Evolutionary conservation across 2,888 invertebrate genomes (phyloP).

Genomic region (Agrotis exclamationis): DNA sequence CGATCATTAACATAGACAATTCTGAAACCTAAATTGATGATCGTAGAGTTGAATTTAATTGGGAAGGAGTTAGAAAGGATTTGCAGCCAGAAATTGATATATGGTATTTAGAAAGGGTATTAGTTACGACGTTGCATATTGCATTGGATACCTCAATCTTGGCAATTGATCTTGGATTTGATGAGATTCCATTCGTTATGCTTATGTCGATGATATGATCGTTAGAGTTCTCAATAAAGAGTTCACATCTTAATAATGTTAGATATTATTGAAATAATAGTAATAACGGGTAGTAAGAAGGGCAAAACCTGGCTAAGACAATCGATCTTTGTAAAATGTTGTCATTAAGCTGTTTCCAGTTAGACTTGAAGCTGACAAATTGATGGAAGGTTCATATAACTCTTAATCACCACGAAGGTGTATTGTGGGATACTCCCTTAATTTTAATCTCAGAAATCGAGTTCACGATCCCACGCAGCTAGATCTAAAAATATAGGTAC

Average conservation of each 20-base stretch:
- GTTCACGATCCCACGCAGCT: neutral
- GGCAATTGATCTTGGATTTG: neutral
- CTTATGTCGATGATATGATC: slow-evolving; percentile 1
- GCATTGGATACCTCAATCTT: slow-evolving; percentile 1
- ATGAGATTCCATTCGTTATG: slow-evolving; percentile 6
- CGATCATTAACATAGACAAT: slow-evolving; percentile 35
- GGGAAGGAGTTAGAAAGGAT: slow-evolving; percentile 6
- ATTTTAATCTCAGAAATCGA: too few species aligned
- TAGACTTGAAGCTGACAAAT: too few species aligned
- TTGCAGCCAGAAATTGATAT: slow-evolving; percentile 35
- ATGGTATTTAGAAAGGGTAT: slow-evolving; percentile 39
- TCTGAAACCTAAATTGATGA: slow-evolving; percentile 32
- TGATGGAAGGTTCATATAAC: too few species aligned
- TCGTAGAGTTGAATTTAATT: slow-evolving; percentile 17
- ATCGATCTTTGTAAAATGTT: too few species aligned
- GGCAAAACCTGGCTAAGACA: too few species aligned
- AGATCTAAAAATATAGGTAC: neutral
- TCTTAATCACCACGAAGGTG: too few species aligned
- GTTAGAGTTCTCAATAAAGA: neutral
- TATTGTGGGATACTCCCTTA: too few species aligned
- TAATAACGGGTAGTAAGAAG: too few species aligned
- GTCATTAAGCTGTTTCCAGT: too few species aligned
- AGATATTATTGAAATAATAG: neutral
- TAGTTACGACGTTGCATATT: slow-evolving; percentile 28
- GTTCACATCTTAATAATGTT: neutral